A percentile compares a stretch with the other conserved stretches of the same genome.
Conservation (phyloP, 1,140 invertebrate genomes). For the Metaphire vulgaris region DNA sequence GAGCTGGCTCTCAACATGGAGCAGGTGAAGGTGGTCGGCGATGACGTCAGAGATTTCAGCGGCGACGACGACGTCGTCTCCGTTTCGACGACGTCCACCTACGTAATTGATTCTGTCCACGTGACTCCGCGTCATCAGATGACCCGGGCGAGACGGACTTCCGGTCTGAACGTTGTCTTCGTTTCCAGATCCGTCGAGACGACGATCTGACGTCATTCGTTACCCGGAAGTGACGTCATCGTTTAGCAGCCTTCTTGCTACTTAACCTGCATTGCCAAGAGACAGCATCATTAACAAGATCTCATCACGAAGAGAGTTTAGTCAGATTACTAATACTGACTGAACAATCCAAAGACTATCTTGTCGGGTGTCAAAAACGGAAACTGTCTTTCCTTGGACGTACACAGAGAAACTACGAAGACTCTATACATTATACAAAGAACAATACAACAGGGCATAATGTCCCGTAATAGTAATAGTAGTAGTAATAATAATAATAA, state of each 20-base stretch:
- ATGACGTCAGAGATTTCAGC: background rate
- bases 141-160: background rate
- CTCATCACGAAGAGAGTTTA: background rate
- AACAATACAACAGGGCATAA: too few species aligned
- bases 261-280: too few species aligned
- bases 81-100: background rate
- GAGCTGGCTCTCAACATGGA: background rate
- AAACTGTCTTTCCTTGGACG: too few species aligned
- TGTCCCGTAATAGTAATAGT: too few species aligned
- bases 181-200: background rate
- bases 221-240: too few species aligned
- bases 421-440: too few species aligned
- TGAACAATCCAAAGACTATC: too few species aligned
- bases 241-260: too few species aligned
- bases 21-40: background rate
- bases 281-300: background rate
- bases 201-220: background rate
- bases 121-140: background rate
- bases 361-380: too few species aligned
- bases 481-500: too few species aligned
- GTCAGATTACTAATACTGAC: background rate
- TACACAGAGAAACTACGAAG: too few species aligned
- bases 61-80: background rate
- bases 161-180: background rate
- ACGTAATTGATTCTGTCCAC: background rate